Percentiles rank a stretch among this genome's conserved stretches.
Evolutionary conservation across 2,113 vertebrate genomes (phyloP).

Genomic region (Ursus arctos): DNA sequence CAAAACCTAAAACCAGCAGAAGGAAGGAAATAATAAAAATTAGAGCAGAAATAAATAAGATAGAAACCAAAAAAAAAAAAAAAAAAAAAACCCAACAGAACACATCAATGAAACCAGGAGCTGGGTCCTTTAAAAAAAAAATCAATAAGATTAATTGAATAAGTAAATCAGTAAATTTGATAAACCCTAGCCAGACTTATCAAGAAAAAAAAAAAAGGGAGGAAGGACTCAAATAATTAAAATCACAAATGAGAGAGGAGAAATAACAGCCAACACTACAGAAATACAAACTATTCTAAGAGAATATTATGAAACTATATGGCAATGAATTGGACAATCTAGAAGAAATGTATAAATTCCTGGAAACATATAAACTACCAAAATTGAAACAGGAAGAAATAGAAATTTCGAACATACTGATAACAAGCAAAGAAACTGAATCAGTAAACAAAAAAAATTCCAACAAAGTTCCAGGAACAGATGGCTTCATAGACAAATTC

Average conservation of each 20-base stretch:
- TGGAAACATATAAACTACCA: not conserved
- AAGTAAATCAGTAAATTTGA: not conserved
- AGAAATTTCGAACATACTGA: not conserved
- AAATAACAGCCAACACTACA: not conserved
- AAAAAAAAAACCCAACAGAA: not conserved
- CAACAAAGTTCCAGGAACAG: not conserved
- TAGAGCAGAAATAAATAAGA: not conserved
- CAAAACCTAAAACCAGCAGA: not conserved
- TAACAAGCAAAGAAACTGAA: not conserved
- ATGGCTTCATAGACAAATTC: not conserved
- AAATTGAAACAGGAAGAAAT: not conserved
- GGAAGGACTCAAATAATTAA: not conserved
- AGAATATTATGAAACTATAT: not conserved
- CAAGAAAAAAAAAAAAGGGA: not conserved
- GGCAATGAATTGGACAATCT: not conserved
- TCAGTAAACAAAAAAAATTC: not conserved
- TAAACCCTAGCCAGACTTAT: not conserved
- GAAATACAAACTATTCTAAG: not conserved
- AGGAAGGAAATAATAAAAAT: not conserved
- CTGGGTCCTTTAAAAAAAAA: not conserved
- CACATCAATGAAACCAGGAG: not conserved
- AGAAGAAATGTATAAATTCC: not conserved
- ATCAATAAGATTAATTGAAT: not conserved
- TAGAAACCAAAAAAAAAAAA: not conserved
- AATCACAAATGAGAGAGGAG: not conserved